Evolutionary conservation across 2,113 vertebrate species (phyloP), one percentile per base, ranked within the genome.

Genomic region (Theristicus caerulescens): DNA sequence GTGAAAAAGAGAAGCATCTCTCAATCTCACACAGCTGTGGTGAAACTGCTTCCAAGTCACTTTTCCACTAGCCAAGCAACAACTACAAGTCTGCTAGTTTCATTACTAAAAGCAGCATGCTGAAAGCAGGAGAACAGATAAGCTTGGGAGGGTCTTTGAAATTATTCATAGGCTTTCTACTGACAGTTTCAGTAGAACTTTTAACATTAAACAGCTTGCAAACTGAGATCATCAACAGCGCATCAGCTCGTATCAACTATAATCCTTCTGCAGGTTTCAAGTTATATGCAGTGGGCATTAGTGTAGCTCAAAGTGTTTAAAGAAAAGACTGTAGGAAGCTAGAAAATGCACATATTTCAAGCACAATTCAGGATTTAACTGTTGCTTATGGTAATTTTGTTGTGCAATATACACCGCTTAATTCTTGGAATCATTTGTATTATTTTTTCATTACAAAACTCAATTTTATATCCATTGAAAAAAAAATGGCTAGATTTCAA

Each of bases 191-290:
- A 84, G 86, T 67, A 81, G 82, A 95, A 95, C 87, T 93, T 95
- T 86, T 73, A 93, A 67, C 84, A 81, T 92, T 88, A 93, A 94
- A 93, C 90, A 90, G 93, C 88, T 92, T 90, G 90, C 64, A 96
- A 93, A 95, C 86, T 24, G 59, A 86, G 67, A 91, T 83, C 83
- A 94, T 91, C 92, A 88, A 29, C 90, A 86, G 82, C 24, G 20
- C 95, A 97, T 88, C 96, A 89, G 59, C 61, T 81, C 69, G 15
- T 51, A 82, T 34, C 16, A n/a, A 59, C 85, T 70, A 42, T 36
- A 96, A 89, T 79, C 86, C 61, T 89, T 84, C 91, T n/a, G 70
- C 83, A 87, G 88, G 80, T 81, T 94, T 84, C 69, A 42, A 92
- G 69, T 11, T 55, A 46, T 71, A 74, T 29, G 13, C 59, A 78